phyloP scores from a whole-genome alignment of 2,113 vertebrate species.

The Bubo scandiacus region DNA sequence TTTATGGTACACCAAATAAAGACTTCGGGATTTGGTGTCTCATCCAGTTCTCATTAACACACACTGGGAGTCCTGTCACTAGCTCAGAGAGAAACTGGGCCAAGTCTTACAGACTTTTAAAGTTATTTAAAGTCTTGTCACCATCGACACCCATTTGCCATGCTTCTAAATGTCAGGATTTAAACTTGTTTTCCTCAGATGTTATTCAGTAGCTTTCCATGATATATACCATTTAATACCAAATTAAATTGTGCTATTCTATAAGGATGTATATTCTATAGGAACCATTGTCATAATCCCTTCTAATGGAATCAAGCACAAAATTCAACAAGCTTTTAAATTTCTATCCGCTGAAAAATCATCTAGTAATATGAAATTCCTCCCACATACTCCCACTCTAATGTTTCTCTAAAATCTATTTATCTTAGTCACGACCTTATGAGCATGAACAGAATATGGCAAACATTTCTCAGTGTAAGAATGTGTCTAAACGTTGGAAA shows the following conservation, averaged over 20 bases:
- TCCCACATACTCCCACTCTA: conserved; percentile 71
- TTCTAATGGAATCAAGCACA: conserved; percentile 41
- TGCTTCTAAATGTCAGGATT: conserved; percentile 24
- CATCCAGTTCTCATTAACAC: background rate
- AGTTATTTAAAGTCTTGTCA: conserved; percentile 18
- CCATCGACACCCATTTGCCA: background rate
- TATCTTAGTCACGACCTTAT: conserved; percentile 74
- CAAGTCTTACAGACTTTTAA: conserved; percentile 15
- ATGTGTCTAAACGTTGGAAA: conserved; percentile 16
- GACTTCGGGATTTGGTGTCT: background rate
- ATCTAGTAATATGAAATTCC: conserved; percentile 68
- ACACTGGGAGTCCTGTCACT: background rate
- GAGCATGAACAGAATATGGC: conserved; percentile 67
- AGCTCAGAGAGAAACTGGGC: conserved; percentile 11
- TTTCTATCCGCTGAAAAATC: conserved; percentile 62
- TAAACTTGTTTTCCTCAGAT: background rate
- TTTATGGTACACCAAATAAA: background rate
- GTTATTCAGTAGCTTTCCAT: background rate
- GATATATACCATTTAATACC: background rate
- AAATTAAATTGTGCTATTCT: background rate
- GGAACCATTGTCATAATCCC: conserved; percentile 18
- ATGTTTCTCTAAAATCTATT: conserved; percentile 69
- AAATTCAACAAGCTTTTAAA: conserved; percentile 60
- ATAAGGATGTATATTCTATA: background rate
- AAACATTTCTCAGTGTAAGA: conserved; percentile 47